Evolutionary conservation across 2,113 vertebrate genomes (phyloP), one percentile per base, ranked within the genome.

Genomic region (Plecturocebus donacophilus): DNA sequence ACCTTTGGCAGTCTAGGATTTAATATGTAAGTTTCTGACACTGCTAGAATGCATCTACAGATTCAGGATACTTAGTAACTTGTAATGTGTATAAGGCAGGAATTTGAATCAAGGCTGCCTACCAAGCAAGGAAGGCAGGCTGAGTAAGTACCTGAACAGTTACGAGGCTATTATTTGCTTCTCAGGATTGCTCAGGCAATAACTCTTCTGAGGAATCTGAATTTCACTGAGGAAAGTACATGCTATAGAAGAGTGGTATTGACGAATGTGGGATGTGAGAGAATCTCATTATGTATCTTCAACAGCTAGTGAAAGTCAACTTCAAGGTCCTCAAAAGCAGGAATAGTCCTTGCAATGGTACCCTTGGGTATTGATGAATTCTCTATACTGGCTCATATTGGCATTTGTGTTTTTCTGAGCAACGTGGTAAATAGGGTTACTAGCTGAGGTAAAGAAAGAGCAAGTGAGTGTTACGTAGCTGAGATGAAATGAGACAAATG

Each of bases 321-420:
- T 75, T 94, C 71, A 89, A 71, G 52, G 52, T 71, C 64, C 11
- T 77, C 56, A 58, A 21, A 1, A 25, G 12, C 47, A 93, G 11
- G 7, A 93, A 93, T 1, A 84, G 27, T 70, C 12, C 13, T 80
- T 85, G 88, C 35, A 84, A 13, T 35, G 17, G 17, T 84, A 76
- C 49, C 76, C 38, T 58, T 87, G 25, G 35, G 23, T 80, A 73
- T 93, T 73, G 40, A 61, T 20, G 10, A 83, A 47, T 94, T 94
- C 45, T 88, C 75, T 27, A 52, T 27, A 23, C 16, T 83, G 21
- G 30, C 64, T 9, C 16, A 47, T 54, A 61, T 1, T 87, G 25
- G 30, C 38, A 30, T 83, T 87, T 92, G 8, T 77, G 32, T 52
- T 89, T 92, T 96, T 88, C 94, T 93, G 47, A 96, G 58, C 11